A percentile compares a stretch with the other conserved stretches of the same genome.
These are phyloP conservation scores for Melanotus villosus DNA, from an alignment of 2,888 invertebrate genomes.

Conservation along the genomic window DNA sequence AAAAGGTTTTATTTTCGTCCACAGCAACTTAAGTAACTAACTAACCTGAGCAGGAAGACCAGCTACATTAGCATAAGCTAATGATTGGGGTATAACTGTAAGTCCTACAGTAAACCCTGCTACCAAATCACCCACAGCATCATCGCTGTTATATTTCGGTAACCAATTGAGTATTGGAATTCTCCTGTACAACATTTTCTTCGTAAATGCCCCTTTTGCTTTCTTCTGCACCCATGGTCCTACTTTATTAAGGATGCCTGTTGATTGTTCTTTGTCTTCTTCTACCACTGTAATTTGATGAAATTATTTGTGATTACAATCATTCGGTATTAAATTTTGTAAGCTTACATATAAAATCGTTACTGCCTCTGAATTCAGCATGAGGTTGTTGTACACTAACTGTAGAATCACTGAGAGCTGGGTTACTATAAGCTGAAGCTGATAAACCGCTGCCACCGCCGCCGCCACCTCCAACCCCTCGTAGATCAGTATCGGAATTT, in stretches of 20 bases:
- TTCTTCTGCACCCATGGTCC: slow-evolving; percentile 68
- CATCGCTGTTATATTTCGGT: slow-evolving; percentile 80
- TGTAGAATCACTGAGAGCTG: slow-evolving; percentile 62
- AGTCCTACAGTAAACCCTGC: slow-evolving; percentile 94
- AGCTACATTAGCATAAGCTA: slow-evolving; percentile 86
- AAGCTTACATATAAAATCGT: slow-evolving; percentile 73
- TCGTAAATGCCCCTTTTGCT: slow-evolving; percentile 72
- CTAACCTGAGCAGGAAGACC: slow-evolving; percentile 80
- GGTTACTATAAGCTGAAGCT: slow-evolving; percentile 62
- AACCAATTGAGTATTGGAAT: slow-evolving; percentile 85
- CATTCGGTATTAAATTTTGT: background rate
- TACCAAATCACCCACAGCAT: slow-evolving; percentile 88
- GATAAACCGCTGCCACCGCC: slow-evolving; percentile 53
- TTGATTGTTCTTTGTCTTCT: slow-evolving; percentile 49
- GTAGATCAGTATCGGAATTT: slow-evolving; percentile 57
- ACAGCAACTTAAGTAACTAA: slow-evolving; percentile 22
- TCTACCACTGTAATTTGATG: slow-evolving; percentile 55
- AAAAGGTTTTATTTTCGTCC: background rate
- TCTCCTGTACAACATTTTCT: slow-evolving; percentile 80
- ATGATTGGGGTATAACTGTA: slow-evolving; percentile 93
- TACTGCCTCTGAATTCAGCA: slow-evolving; percentile 72
- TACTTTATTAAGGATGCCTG: slow-evolving; percentile 53
- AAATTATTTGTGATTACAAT: too few relatives aligned
- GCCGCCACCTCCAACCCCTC: slow-evolving; percentile 60
- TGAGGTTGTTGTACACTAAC: slow-evolving; percentile 61